phyloP scores from a whole-genome alignment of 2,113 vertebrate genomes.

The Tachuris rubrigastra region DNA sequence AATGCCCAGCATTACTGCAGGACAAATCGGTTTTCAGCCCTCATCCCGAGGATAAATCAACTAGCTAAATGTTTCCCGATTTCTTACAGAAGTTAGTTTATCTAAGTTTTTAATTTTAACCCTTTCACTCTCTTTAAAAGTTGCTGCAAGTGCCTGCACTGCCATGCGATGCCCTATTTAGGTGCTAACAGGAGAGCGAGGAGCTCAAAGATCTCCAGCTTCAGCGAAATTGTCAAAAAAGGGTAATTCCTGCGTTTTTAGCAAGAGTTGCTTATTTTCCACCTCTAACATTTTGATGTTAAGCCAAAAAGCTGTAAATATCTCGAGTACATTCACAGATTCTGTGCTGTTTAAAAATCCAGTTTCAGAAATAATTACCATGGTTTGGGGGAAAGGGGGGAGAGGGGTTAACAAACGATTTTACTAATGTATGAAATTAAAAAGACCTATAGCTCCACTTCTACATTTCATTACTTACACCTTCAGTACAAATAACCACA shows the following conservation, averaged over 20 bases:
- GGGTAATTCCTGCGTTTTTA: constrained; percentile 28
- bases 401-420: constrained; percentile 18
- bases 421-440: constrained; percentile 6
- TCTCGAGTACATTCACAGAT: background rate
- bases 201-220: background rate
- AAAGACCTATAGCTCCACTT: background rate
- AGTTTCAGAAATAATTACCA: constrained; percentile 32
- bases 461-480: background rate
- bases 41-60: constrained; percentile 11
- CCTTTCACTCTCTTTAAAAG: constrained; percentile 29
- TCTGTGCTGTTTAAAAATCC: background rate
- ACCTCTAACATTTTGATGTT: constrained; percentile 26
- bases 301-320: constrained; percentile 28
- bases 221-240: background rate
- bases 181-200: constrained; percentile 1
- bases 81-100: background rate
- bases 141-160: constrained; percentile 18
- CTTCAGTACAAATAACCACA: background rate
- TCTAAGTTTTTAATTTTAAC: constrained; percentile 18
- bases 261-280: constrained; percentile 45
- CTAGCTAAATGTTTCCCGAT: background rate
- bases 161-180: constrained; percentile 23
- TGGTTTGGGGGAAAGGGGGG: background rate
- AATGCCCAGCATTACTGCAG: background rate
- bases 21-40: constrained; percentile 27